Conservation (phyloP, 2,888 invertebrate species). For the Zygaena filipendulae region DNA sequence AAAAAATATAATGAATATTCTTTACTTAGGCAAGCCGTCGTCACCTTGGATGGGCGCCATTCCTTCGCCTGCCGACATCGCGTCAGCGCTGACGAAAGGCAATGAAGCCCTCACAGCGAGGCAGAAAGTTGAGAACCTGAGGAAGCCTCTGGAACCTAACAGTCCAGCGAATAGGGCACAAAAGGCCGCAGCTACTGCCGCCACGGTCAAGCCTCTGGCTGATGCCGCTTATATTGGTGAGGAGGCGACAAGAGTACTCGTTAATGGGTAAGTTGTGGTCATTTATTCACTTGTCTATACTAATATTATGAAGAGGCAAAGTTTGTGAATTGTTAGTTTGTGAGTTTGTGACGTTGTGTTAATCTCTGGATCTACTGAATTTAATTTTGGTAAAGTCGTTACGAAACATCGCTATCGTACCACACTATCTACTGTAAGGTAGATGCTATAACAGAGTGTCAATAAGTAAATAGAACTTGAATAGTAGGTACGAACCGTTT, state of each 20-base stretch:
- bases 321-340: too few relatives aligned
- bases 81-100: conserved; percentile 65
- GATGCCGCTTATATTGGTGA: conserved; percentile 75
- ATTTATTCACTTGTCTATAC: too few relatives aligned
- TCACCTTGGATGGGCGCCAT: conserved; percentile 27
- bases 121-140: conserved; percentile 59
- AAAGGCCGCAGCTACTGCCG: conserved; percentile 72
- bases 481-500: too few relatives aligned
- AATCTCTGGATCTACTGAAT: too few relatives aligned
- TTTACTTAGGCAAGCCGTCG: conserved; percentile 27
- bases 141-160: conserved; percentile 52
- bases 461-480: too few relatives aligned
- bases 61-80: conserved; percentile 42
- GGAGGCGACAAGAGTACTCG: conserved; percentile 72
- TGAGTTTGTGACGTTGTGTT: too few relatives aligned
- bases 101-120: conserved; percentile 66
- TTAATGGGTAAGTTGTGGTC: conserved; percentile 61
- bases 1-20: neutral
- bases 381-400: too few relatives aligned
- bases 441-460: too few relatives aligned
- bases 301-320: too few relatives aligned
- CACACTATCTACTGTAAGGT: too few relatives aligned
- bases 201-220: conserved; percentile 71
- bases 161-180: conserved; percentile 78
- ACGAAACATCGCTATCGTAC: too few relatives aligned